Conservation (phyloP, 2,888 invertebrate species). For the Brachycybe producta region DNA sequence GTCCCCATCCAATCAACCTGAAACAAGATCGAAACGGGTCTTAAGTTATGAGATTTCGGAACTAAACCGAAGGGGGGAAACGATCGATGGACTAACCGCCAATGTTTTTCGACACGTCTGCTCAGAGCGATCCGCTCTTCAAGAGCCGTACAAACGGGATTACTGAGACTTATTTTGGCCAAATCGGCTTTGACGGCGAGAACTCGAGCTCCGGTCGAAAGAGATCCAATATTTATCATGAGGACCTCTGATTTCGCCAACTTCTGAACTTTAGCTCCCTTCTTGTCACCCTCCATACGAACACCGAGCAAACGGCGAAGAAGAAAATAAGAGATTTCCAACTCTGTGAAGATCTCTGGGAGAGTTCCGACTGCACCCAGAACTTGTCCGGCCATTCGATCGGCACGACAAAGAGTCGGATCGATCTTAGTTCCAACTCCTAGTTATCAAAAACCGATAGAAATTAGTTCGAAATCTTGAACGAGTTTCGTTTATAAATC, state of each 20-base stretch:
- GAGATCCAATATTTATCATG: constrained; percentile 95
- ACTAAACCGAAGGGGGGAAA: constrained; percentile 10
- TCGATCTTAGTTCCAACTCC: constrained; percentile 98
- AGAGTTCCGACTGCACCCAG: constrained; percentile 91
- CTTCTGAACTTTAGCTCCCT: constrained; percentile 92
- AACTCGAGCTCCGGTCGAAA: constrained; percentile 94
- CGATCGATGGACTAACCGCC: constrained; percentile 58
- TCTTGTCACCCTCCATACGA: constrained; percentile 96
- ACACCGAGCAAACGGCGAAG: constrained; percentile 91
- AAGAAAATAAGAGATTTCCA: constrained; percentile 95
- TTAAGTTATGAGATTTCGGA: neutral
- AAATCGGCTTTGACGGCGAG: constrained; percentile 90
- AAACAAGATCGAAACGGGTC: constrained; percentile 27
- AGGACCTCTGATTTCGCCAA: constrained; percentile 78
- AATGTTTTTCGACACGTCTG: constrained; percentile 96
- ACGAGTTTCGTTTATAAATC: neutral
- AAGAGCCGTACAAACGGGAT: constrained; percentile 96
- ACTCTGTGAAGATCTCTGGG: constrained; percentile 92
- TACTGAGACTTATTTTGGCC: constrained; percentile 90
- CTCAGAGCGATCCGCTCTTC: constrained; percentile 99
- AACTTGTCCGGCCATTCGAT: constrained; percentile 94
- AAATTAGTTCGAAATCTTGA: constrained; percentile 10
- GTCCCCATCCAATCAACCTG: constrained; percentile 98
- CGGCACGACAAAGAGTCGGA: constrained; percentile 95
- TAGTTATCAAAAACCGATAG: too few relatives aligned